A percentile compares a stretch with the other conserved stretches of the same genome.
phyloP scores from a whole-genome alignment of 2,888 invertebrate genomes.

The Drosophila lutescens region DNA sequence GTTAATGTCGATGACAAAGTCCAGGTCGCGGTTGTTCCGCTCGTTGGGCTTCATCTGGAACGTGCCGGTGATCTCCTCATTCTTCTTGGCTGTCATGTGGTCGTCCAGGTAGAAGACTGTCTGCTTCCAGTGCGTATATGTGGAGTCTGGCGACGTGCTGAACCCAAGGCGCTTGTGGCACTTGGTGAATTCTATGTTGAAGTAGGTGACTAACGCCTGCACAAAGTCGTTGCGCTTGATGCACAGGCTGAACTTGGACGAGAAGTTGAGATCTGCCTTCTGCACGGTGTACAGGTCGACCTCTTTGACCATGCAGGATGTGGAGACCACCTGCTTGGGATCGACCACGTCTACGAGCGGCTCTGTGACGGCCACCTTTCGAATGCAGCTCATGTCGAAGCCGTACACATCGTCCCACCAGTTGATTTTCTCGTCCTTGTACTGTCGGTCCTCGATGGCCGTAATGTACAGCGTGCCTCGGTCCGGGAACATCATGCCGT shows the following conservation, averaged over 20 bases:
- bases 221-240: conserved; percentile 97
- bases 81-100: conserved; percentile 97
- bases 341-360: conserved; percentile 99
- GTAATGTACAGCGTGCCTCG: conserved; percentile 97
- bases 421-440: conserved; percentile 99
- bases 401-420: conserved; percentile 99
- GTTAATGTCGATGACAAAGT: conserved; percentile 96
- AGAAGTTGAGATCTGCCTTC: conserved; percentile 96
- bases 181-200: conserved; percentile 99
- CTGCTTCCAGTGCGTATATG: conserved; percentile 99
- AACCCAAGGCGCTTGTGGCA: conserved; percentile 99
- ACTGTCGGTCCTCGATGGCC: conserved; percentile 97
- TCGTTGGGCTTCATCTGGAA: conserved; percentile 98
- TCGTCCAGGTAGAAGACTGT: conserved; percentile 99
- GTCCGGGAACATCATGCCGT: conserved; percentile 97
- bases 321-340: conserved; percentile 98
- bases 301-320: conserved; percentile 97
- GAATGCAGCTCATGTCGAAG: conserved; percentile 99
- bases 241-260: conserved; percentile 92
- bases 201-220: conserved; percentile 99
- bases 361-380: conserved; percentile 98
- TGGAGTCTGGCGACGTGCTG: conserved; percentile 98
- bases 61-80: conserved; percentile 95
- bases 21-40: conserved; percentile 97
- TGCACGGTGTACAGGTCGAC: conserved; percentile 99